These are phyloP conservation scores for Hartigia nigra DNA, from an alignment of 2,888 invertebrate genomes.

Conservation along the genomic window DNA sequence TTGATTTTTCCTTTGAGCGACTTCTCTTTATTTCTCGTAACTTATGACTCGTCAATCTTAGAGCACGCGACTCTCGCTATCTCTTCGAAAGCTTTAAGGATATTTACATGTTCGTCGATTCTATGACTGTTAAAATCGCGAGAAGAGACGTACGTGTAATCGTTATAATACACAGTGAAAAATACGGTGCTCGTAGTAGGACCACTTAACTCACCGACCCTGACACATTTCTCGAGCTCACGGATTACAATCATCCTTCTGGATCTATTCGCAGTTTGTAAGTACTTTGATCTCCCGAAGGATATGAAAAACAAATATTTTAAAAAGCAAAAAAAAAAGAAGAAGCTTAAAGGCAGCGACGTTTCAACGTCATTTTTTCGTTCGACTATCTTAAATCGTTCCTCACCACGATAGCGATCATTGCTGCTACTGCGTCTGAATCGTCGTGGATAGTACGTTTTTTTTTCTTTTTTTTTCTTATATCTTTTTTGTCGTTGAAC, in stretches of 20 bases:
- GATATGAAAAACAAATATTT: not conserved
- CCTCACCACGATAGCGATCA: not conserved
- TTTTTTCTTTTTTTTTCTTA: not conserved
- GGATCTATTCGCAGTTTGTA: not conserved
- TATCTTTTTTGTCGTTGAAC: not conserved
- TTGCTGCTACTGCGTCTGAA: not conserved
- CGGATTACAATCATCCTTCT: not conserved
- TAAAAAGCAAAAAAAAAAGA: not conserved
- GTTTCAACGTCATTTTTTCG: too few relatives aligned
- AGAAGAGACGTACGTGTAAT: not conserved
- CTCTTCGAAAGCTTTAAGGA: conserved; percentile 2
- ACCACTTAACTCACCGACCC: not conserved
- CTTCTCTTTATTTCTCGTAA: too few relatives aligned
- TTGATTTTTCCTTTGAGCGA: conserved; percentile 3
- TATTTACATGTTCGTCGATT: conserved; percentile 32
- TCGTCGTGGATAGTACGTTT: not conserved
- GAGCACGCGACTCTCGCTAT: not conserved
- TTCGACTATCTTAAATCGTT: not conserved
- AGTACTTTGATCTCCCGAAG: not conserved
- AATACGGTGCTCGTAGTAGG: not conserved
- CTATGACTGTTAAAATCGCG: conserved; percentile 14
- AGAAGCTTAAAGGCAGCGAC: too few relatives aligned
- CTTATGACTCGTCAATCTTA: too few relatives aligned
- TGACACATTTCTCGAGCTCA: not conserved
- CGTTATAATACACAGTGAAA: not conserved